A percentile compares a stretch with the other conserved stretches of the same genome.
phyloP scores from a whole-genome alignment of 2,888 invertebrate genomes.

The Chrysolina americana region DNA sequence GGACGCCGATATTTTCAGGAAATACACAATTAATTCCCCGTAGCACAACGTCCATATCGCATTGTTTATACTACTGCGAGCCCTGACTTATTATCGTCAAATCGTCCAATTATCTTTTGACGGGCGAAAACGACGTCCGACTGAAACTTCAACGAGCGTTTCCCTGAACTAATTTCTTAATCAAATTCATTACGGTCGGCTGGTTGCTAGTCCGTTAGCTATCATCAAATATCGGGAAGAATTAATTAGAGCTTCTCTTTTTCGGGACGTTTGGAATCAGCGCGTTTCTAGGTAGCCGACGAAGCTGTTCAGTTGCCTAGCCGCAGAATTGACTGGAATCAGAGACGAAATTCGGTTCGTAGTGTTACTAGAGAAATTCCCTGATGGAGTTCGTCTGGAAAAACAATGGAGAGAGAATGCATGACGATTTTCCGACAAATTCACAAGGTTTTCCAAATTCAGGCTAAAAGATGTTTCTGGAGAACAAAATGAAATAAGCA shows the following conservation, averaged over 20 bases:
- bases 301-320: neutral
- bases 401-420: too few species aligned
- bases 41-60: neutral
- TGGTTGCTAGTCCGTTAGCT: slow-evolving; percentile 5
- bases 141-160: slow-evolving; percentile 1
- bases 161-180: slow-evolving; percentile 18
- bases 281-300: slow-evolving; percentile 1
- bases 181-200: slow-evolving; percentile 14
- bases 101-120: slow-evolving; percentile 23
- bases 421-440: too few species aligned
- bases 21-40: slow-evolving; percentile 14
- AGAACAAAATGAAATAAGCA: too few species aligned
- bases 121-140: slow-evolving; percentile 2
- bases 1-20: slow-evolving; percentile 8
- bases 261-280: neutral
- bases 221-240: slow-evolving; percentile 7
- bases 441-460: too few species aligned
- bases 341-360: neutral
- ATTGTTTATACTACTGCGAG: slow-evolving; percentile 10
- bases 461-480: too few species aligned
- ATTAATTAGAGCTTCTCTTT: slow-evolving; percentile 13
- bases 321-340: neutral
- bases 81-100: slow-evolving; percentile 5
- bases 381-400: neutral
- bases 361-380: neutral